Conservation (phyloP, 2,113 vertebrate genomes). For the Microcebus murinus region DNA sequence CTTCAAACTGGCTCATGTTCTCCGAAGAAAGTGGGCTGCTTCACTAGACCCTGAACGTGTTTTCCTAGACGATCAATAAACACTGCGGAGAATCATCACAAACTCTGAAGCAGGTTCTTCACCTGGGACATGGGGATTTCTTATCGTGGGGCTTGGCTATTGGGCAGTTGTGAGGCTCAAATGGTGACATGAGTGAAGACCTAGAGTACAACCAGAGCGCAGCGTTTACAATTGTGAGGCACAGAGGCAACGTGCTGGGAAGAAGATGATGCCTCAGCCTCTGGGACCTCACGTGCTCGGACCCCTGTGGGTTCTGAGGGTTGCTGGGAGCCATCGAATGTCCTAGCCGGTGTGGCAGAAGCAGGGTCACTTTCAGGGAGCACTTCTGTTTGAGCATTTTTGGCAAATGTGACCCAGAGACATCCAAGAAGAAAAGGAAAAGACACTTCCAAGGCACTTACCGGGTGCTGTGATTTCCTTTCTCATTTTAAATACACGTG, state of each 20-base stretch:
- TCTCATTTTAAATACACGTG: background rate
- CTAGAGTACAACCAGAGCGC: fast-evolving
- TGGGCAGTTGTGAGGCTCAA: background rate
- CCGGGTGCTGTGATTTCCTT: background rate
- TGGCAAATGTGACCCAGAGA: background rate
- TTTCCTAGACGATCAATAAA: fast-evolving
- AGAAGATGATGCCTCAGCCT: fast-evolving
- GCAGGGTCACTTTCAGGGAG: background rate
- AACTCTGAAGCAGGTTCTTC: fast-evolving
- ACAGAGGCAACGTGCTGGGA: background rate
- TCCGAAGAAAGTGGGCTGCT: background rate
- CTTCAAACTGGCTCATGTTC: fast-evolving
- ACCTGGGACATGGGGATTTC: fast-evolving
- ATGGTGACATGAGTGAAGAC: no score
- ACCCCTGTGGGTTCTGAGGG: background rate
- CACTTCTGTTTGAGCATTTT: background rate
- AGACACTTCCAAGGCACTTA: background rate
- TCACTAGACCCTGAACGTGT: background rate
- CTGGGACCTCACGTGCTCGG: fast-evolving
- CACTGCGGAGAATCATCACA: fast-evolving
- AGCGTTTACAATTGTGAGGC: fast-evolving
- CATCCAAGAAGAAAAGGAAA: background rate
- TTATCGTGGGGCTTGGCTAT: fast-evolving
- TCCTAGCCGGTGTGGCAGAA: background rate
- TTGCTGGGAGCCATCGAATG: no score